phyloP scores from a whole-genome alignment of 2,113 vertebrate genomes.

The Psittacus erithacus region DNA sequence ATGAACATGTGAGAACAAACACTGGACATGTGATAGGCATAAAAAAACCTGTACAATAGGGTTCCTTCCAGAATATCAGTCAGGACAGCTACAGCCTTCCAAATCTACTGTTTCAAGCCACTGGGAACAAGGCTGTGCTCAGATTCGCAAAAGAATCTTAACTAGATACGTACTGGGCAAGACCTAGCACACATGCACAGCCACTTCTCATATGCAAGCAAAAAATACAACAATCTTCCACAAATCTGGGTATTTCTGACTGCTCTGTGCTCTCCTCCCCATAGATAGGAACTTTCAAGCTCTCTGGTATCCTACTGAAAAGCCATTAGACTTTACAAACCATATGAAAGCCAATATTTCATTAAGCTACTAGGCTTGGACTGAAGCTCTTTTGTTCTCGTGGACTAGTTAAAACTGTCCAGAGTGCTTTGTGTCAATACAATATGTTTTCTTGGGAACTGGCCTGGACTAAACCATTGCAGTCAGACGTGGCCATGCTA shows the following conservation, averaged over 20 bases:
- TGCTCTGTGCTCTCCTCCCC: neutral
- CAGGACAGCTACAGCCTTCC: neutral
- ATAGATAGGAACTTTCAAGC: neutral
- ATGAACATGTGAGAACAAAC: neutral
- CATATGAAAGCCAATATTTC: neutral
- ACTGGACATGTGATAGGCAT: neutral
- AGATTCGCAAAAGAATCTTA: neutral
- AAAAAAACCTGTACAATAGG: neutral
- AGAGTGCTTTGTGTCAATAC: neutral
- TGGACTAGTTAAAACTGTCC: neutral
- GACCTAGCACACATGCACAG: neutral
- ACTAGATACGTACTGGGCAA: neutral
- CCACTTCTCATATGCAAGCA: neutral
- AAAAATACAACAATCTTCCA: neutral
- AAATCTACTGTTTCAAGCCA: neutral
- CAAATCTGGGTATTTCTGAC: neutral
- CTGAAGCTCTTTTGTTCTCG: neutral
- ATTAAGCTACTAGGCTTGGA: neutral
- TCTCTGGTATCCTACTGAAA: neutral
- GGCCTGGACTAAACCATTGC: neutral
- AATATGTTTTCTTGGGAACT: neutral
- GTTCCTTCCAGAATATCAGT: neutral
- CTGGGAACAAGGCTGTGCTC: neutral
- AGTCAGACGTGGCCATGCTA: accelerated
- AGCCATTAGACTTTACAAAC: neutral